Base-by-base conservation (phyloP, 2,888 invertebrate species). In the Sisyra terminalis region DNA sequence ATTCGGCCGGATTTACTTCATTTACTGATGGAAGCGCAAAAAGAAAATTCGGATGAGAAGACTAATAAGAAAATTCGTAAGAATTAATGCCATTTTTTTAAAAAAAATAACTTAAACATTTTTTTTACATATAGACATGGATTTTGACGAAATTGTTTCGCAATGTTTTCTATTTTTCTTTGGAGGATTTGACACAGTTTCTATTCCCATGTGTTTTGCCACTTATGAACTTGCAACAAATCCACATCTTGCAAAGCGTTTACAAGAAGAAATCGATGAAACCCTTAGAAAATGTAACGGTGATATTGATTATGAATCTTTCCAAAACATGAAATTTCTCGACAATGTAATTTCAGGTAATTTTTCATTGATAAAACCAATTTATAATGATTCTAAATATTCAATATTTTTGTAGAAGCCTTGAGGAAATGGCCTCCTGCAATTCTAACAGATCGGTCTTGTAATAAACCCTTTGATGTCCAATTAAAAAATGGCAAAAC, bases 1-100 rank as follows among this genome's bases (percentile, higher is more conserved):
- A 43, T 63, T 2, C 59, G 72, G 3, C 66, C 64, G 2, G 73
- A 72, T 48, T 65, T 73, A 67, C 67, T 73, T 24, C 63, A 73
- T 46, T 57, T 71, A 43, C 53, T 73, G 2, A 62, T 70, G 61
- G 64, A 67, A 51, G 64, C 68, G 1, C 60, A 64, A 42, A 58
- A 64, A 55, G 64, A 39, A 51, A 51, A 4, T 18, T 57, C 1
- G 52, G 56, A 10, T 54, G 59, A 39, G 55, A 53, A 31, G 35
- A 42, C 13, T 13, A 42, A n/a, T n/a, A 36, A 24, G 7, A 24
- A 24, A 24, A 5, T 24, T 24, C 24, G 24, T 24, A 24, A 24
- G 7, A 24, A 24, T 24, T 24, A 24, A 24, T 24, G 24, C 3
- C 24, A 5, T 3, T 24, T 24, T 5, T 24, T 24, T 24, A 24